phyloP scores from a whole-genome alignment of 1,140 invertebrate genomes.

The Schlechtendalia chinensis region DNA sequence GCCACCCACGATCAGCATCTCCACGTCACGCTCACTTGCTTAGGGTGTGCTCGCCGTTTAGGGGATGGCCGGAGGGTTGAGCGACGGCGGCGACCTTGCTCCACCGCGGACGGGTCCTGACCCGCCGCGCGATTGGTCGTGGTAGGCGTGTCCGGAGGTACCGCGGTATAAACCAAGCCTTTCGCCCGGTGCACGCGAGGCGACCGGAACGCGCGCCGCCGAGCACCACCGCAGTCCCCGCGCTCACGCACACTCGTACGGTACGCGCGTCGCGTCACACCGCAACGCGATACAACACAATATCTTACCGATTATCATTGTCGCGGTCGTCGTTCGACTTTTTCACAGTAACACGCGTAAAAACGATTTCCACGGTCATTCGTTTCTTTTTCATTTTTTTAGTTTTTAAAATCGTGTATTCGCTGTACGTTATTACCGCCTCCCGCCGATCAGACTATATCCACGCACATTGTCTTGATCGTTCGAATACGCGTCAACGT shows the following conservation, averaged over 20 bases:
- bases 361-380: too few relatives aligned
- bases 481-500: too few relatives aligned
- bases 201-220: not conserved
- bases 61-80: not conserved
- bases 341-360: not conserved
- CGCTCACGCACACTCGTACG: not conserved
- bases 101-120: not conserved
- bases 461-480: too few relatives aligned
- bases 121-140: slow-evolving; percentile 3
- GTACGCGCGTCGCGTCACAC: not conserved
- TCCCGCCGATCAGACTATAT: too few relatives aligned
- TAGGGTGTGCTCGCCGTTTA: too few relatives aligned
- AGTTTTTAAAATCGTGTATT: too few relatives aligned
- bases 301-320: too few relatives aligned
- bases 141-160: slow-evolving; percentile 18
- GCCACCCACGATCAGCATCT: too few relatives aligned
- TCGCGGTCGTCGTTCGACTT: not conserved
- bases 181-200: slow-evolving; percentile 7
- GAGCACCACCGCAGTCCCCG: slow-evolving; percentile 10
- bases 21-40: too few relatives aligned
- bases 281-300: too few relatives aligned
- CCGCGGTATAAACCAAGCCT: slow-evolving; percentile 9
- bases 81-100: slow-evolving; percentile 19
- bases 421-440: too few relatives aligned
- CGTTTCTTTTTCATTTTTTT: too few relatives aligned